Evolutionary conservation across 2,888 invertebrate genomes (phyloP), one percentile per base, ranked within the genome.

Genomic region (Heteromyza rotundicornis): DNA sequence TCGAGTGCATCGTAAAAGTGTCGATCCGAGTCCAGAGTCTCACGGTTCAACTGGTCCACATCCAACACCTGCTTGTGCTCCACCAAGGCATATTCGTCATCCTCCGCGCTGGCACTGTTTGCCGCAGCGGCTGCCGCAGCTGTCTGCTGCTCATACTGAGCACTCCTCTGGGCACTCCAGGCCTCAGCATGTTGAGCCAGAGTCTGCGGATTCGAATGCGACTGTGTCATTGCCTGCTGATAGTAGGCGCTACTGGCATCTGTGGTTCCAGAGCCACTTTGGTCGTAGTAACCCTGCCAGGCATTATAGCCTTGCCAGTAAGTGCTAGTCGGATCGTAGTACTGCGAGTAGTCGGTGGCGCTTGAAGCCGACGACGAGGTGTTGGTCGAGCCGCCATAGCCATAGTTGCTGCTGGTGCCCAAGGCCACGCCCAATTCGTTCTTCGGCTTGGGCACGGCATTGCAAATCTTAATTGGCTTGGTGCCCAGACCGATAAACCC

Each of bases 391-490:
- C 78, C 76, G 2, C 79, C 78, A 55, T 78, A 77, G 5, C 84
- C 76, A 36, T 77, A 83, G 16, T 79, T 79, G 19, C 76, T 63
- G 0, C 83, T 73, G 16, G 84, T 73, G 3, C 79, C 78, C 2
- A 76, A 60, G 0, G 75, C 74, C 14, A 74, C 65, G 1, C 65
- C 68, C 1, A 83, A 73, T 35, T 86, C 84, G 3, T 89, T 85
- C 79, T 91, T 91, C 0, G 92, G 92, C 75, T 94, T 92, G 1
- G 96, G 96, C 2, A 95, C 94, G 2, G 96, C 96, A 68, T 94
- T 92, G 77, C 95, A 95, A 68, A 96, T 96, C 84, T 95, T 94
- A 50, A 97, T 85, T 1, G 95, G 90, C 78, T 94, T 95, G 0
- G 89, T 88, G 0, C 96, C 96, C 0, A 97, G 86, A 0, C 95